Percentiles rank a stretch among this genome's conserved stretches.
These are phyloP conservation scores for Festucalex cinctus DNA, from an alignment of 2,113 vertebrate genomes.

Conservation along the genomic window DNA sequence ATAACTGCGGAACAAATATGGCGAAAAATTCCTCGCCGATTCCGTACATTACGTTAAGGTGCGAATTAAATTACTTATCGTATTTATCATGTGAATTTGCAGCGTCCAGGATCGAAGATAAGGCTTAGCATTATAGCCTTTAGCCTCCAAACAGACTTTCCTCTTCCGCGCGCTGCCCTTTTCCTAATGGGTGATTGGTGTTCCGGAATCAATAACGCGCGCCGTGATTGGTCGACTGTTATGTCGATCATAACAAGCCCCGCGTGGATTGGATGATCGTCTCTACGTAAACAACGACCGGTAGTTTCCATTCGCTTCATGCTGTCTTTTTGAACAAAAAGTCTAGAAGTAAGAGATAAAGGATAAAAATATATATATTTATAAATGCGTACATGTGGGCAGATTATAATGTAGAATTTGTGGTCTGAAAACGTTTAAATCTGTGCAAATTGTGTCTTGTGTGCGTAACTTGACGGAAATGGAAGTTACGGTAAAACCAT, in stretches of 20 bases:
- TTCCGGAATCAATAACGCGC: rapidly evolving
- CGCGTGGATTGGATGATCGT: conserved; percentile 39
- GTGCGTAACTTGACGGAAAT: background rate
- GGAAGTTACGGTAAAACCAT: background rate
- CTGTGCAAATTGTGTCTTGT: conserved; percentile 28
- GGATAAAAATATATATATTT: background rate
- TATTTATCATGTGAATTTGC: background rate
- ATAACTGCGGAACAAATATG: background rate
- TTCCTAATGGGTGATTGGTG: conserved; percentile 56
- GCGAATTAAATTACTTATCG: background rate
- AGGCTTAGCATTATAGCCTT: conserved; percentile 33
- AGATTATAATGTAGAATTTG: background rate
- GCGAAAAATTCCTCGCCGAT: background rate
- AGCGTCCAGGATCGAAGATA: conserved; percentile 28
- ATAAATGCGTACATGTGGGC: rapidly evolving
- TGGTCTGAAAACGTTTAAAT: background rate
- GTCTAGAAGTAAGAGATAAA: background rate
- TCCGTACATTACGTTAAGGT: background rate
- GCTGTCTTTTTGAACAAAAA: background rate
- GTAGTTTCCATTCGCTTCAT: background rate
- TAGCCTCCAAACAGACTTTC: conserved; percentile 56
- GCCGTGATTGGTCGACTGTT: conserved; percentile 41
- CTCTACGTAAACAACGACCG: conserved; percentile 13
- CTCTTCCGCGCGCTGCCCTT: conserved; percentile 76
- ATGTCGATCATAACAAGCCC: conserved; percentile 42